Percentiles rank a stretch among this genome's conserved stretches.
phyloP scores from a whole-genome alignment of 1,140 invertebrate genomes.

The Anagrus nilaparvatae region DNA sequence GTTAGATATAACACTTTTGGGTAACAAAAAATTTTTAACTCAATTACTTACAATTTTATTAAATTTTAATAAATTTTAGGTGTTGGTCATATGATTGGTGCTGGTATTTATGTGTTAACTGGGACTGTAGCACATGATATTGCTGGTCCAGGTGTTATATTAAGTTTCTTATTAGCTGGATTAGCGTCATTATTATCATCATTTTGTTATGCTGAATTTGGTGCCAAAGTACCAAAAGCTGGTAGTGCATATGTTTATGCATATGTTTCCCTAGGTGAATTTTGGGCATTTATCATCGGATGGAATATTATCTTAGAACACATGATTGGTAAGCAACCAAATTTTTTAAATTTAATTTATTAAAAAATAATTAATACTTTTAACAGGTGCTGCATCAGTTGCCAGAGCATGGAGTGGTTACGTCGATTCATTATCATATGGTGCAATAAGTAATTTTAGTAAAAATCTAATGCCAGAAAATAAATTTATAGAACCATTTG shows the following conservation, averaged over 20 bases:
- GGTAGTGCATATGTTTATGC: slow-evolving; percentile 87
- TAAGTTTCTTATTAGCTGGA: slow-evolving; percentile 81
- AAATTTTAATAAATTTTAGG: slow-evolving; percentile 47
- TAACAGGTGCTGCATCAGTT: slow-evolving; percentile 74
- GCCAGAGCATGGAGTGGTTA: slow-evolving; percentile 89
- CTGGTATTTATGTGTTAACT: slow-evolving; percentile 81
- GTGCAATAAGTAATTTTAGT: slow-evolving; percentile 72
- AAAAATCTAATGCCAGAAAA: slow-evolving; percentile 54
- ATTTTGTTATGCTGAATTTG: slow-evolving; percentile 87
- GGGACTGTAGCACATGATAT: slow-evolving; percentile 77
- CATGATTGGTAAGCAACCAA: slow-evolving; percentile 66
- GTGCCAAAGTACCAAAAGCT: slow-evolving; percentile 77
- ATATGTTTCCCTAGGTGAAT: slow-evolving; percentile 81
- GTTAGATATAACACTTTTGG: slow-evolving; percentile 79
- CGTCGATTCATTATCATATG: slow-evolving; percentile 72
- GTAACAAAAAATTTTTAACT: no score
- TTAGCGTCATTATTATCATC: slow-evolving; percentile 78
- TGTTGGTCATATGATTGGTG: slow-evolving; percentile 87
- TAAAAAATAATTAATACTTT: not conserved
- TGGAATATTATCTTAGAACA: slow-evolving; percentile 91
- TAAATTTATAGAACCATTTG: slow-evolving; percentile 54
- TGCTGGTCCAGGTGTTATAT: slow-evolving; percentile 78
- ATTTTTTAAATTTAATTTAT: not conserved
- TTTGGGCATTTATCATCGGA: slow-evolving; percentile 90
- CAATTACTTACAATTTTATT: no score